Conservation (phyloP, 2,113 vertebrate species). For the Cephalopholis sonnerati region DNA sequence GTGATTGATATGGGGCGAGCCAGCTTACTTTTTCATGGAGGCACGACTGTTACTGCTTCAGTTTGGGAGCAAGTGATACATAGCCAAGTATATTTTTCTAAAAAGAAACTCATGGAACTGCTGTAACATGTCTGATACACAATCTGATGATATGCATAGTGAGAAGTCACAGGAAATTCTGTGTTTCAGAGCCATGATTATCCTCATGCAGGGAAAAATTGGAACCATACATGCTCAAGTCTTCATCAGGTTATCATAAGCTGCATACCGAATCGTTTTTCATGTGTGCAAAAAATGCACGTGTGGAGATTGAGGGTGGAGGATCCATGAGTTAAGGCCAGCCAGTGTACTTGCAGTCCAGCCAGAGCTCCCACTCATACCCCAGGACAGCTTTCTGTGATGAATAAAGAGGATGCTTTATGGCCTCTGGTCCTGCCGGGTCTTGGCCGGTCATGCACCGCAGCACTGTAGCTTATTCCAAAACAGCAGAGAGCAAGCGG, state of each 20-base stretch:
- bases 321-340: conserved; percentile 47
- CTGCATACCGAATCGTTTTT: conserved; percentile 57
- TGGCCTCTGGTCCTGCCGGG: conserved; percentile 45
- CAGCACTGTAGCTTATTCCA: conserved; percentile 47
- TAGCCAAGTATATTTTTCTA: background rate
- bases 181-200: conserved; percentile 7
- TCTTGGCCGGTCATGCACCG: conserved; percentile 37
- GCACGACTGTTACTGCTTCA: conserved; percentile 35
- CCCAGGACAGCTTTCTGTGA: conserved; percentile 49
- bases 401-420: conserved; percentile 69
- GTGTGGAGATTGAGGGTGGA: conserved; percentile 39
- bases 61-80: conserved; percentile 17
- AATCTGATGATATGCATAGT: conserved; percentile 14
- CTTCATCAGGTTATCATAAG: conserved; percentile 34
- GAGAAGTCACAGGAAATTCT: conserved; percentile 4
- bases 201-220: background rate
- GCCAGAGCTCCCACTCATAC: conserved; percentile 59
- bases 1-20: conserved; percentile 73
- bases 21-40: conserved; percentile 67
- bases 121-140: background rate
- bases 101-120: conserved; percentile 4
- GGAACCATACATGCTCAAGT: conserved; percentile 18
- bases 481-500: conserved; percentile 37
- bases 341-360: conserved; percentile 38
- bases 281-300: conserved; percentile 47